Conservation (phyloP, 1,140 invertebrate genomes). For the Littorina saxatilis region DNA sequence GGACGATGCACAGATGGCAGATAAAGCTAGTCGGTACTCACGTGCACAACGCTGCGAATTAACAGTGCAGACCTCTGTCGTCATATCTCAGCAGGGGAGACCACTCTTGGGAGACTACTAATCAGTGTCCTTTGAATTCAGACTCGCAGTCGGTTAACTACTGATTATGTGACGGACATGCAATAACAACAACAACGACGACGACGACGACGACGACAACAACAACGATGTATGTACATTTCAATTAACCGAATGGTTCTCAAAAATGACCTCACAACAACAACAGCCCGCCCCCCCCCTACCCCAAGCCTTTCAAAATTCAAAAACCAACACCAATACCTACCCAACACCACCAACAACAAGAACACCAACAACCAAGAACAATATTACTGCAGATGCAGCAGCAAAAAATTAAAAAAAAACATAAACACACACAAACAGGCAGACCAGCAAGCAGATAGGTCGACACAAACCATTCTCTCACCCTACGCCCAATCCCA, state of each 20-base stretch:
- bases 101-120: too few relatives aligned
- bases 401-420: not conserved
- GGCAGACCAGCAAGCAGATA: not conserved
- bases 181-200: too few relatives aligned
- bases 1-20: too few relatives aligned
- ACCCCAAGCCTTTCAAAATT: not conserved
- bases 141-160: too few relatives aligned
- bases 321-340: not conserved
- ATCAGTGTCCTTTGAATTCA: too few relatives aligned
- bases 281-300: not conserved
- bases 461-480: not conserved
- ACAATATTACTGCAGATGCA: slow-evolving; percentile 76
- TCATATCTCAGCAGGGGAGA: too few relatives aligned
- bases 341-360: not conserved
- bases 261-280: not conserved
- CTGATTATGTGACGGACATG: too few relatives aligned
- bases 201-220: not conserved
- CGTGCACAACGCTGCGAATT: too few relatives aligned
- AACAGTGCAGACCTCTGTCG: too few relatives aligned
- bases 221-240: not conserved
- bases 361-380: slow-evolving; percentile 72
- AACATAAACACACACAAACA: not conserved
- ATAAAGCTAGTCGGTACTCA: too few relatives aligned
- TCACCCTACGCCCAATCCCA: not conserved
- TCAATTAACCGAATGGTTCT: not conserved